Percentiles rank a stretch among this genome's conserved stretches.
Conservation (phyloP, 2,888 invertebrate genomes). For the Andricus curvator region DNA sequence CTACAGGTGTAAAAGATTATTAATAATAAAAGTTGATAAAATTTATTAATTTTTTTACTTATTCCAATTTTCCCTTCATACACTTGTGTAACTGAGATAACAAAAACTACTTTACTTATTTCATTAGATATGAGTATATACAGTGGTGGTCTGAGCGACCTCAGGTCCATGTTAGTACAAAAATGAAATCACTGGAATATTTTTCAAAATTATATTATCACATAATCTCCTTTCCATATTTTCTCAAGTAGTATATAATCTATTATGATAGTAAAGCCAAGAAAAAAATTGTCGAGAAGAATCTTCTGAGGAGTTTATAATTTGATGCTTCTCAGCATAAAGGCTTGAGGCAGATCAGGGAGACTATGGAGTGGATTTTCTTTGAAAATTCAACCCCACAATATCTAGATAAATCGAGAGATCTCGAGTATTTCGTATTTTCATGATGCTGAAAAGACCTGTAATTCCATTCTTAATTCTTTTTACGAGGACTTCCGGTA, state of each 20-base stretch:
- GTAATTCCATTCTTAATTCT: not conserved
- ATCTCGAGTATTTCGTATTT: slow-evolving; percentile 2
- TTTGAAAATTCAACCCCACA: not conserved
- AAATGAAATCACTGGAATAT: too few relatives aligned
- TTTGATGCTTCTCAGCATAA: not conserved
- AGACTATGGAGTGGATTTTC: not conserved
- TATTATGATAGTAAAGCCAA: not conserved
- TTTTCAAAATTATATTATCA: too few relatives aligned
- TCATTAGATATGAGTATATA: too few relatives aligned
- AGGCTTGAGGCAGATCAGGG: not conserved
- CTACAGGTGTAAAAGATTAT: too few relatives aligned
- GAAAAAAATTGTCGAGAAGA: not conserved
- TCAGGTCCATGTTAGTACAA: too few relatives aligned
- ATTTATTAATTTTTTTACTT: too few relatives aligned
- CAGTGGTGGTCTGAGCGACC: too few relatives aligned
- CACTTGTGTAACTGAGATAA: too few relatives aligned
- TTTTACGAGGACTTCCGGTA: not conserved
- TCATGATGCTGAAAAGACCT: not conserved
- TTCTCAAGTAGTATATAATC: not conserved
- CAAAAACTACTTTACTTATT: too few relatives aligned
- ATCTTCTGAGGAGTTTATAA: not conserved
- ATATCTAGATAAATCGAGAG: not conserved
- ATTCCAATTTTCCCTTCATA: too few relatives aligned
- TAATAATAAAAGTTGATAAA: too few relatives aligned
- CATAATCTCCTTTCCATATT: too few relatives aligned